Conservation (phyloP, 2,797 vertebrate species). For the Mareca strepera region DNA sequence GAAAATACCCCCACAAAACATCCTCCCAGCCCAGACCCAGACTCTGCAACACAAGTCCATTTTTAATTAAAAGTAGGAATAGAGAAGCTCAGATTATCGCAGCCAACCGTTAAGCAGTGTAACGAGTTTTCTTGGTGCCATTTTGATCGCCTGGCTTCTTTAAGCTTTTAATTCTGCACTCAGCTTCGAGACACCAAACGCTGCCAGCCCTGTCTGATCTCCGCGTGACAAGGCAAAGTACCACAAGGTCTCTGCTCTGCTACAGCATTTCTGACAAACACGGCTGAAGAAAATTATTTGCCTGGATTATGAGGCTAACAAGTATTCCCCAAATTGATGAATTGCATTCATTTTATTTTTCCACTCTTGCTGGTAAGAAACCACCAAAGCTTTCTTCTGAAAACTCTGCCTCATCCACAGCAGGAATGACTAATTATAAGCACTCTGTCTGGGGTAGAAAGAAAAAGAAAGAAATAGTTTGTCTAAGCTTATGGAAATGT, state of each 20-base stretch:
- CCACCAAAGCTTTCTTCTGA: constrained; percentile 20
- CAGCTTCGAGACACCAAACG: constrained; percentile 44
- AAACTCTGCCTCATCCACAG: background rate
- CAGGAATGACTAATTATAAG: constrained; percentile 55
- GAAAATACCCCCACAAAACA: background rate
- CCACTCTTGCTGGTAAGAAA: constrained; percentile 16
- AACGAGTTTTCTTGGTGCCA: constrained; percentile 7
- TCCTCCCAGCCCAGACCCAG: background rate
- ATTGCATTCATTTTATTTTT: background rate
- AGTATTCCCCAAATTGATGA: constrained; percentile 6
- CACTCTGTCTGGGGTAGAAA: constrained; percentile 21
- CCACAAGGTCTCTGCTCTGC: constrained; percentile 2
- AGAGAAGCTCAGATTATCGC: constrained; percentile 44
- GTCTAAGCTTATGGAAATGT: constrained; percentile 64
- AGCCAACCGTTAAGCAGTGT: constrained; percentile 16
- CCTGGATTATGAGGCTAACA: constrained; percentile 32
- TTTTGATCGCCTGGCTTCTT: constrained; percentile 45
- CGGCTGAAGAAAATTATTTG: constrained; percentile 34
- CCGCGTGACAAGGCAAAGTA: background rate
- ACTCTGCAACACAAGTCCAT: background rate
- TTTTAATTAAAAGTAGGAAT: constrained; percentile 10
- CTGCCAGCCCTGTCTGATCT: constrained; percentile 59
- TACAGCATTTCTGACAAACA: constrained; percentile 15
- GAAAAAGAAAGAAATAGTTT: constrained; percentile 43
- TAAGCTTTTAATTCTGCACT: constrained; percentile 44